Conservation (phyloP, 2,888 invertebrate species). For the Lymantria dispar region DNA sequence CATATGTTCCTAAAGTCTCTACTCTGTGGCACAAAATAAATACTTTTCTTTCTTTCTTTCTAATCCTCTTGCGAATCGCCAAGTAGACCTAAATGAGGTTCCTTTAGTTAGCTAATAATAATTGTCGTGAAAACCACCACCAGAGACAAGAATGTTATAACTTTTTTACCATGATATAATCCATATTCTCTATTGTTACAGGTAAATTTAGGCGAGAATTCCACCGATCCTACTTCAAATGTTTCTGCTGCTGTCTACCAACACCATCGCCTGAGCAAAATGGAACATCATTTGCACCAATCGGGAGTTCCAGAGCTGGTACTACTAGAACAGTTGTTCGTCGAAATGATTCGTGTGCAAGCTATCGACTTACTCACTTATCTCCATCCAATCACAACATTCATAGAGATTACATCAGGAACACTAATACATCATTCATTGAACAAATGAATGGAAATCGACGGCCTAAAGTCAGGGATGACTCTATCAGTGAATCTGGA, state of each 20-base stretch:
- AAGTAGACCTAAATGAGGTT: too few relatives aligned
- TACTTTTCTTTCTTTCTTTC: too few relatives aligned
- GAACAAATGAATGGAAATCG: slow-evolving; percentile 71
- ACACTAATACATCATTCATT: slow-evolving; percentile 74
- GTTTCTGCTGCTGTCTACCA: slow-evolving; percentile 72
- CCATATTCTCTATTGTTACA: slow-evolving; percentile 64
- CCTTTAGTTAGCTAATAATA: too few relatives aligned
- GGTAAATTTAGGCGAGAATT: slow-evolving; percentile 89
- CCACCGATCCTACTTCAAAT: slow-evolving; percentile 86
- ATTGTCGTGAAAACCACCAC: too few relatives aligned
- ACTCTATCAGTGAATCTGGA: slow-evolving; percentile 68
- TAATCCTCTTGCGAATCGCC: too few relatives aligned
- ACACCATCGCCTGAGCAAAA: slow-evolving; percentile 57
- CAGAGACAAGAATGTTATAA: too few relatives aligned
- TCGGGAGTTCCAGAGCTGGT: slow-evolving; percentile 70
- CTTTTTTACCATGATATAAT: too few relatives aligned
- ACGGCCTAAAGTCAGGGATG: slow-evolving; percentile 60
- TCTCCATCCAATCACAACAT: slow-evolving; percentile 76
- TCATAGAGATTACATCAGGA: slow-evolving; percentile 65
- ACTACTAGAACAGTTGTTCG: slow-evolving; percentile 70
- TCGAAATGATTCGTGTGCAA: slow-evolving; percentile 73
- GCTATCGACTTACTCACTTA: slow-evolving; percentile 70
- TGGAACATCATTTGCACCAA: slow-evolving; percentile 69
- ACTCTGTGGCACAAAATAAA: too few relatives aligned
- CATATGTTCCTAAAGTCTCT: too few relatives aligned